phyloP scores from a whole-genome alignment of 1,140 invertebrate genomes.

The Scaptomyza pallida region DNA sequence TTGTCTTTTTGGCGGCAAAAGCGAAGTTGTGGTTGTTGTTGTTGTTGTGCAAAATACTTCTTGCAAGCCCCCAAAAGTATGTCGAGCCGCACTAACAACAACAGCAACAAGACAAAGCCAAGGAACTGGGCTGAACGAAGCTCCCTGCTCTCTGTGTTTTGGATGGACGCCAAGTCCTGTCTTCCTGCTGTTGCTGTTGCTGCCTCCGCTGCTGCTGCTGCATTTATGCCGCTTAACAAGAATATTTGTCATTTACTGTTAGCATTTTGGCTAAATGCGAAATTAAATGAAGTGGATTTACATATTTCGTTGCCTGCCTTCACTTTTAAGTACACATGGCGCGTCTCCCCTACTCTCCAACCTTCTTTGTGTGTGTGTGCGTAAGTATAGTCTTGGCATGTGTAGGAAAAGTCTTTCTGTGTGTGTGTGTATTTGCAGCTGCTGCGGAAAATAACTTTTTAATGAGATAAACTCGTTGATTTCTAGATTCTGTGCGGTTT shows the following conservation, averaged over 20 bases:
- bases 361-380: slow-evolving; percentile 15
- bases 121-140: slow-evolving; percentile 25
- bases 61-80: slow-evolving; percentile 55
- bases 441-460: slow-evolving; percentile 83
- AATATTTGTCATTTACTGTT: slow-evolving; percentile 82
- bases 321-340: slow-evolving; percentile 77
- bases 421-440: slow-evolving; percentile 72
- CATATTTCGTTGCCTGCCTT: slow-evolving; percentile 75
- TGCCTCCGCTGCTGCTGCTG: slow-evolving; percentile 29
- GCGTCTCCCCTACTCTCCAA: neutral
- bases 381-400: slow-evolving; percentile 57
- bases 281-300: slow-evolving; percentile 83
- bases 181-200: slow-evolving; percentile 2
- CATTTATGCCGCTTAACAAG: slow-evolving; percentile 81
- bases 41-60: slow-evolving; percentile 78
- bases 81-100: slow-evolving; percentile 68
- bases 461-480: slow-evolving; percentile 83
- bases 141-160: neutral
- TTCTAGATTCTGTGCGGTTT: slow-evolving; percentile 78
- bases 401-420: slow-evolving; percentile 66
- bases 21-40: too few relatives aligned
- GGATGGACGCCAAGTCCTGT: slow-evolving; percentile 22
- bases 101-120: slow-evolving; percentile 32
- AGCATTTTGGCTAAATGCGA: slow-evolving; percentile 82
- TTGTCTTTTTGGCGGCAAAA: slow-evolving; percentile 78